Base-by-base conservation (phyloP, 2,113 vertebrate species). In the Misgurnus anguillicaudatus region DNA sequence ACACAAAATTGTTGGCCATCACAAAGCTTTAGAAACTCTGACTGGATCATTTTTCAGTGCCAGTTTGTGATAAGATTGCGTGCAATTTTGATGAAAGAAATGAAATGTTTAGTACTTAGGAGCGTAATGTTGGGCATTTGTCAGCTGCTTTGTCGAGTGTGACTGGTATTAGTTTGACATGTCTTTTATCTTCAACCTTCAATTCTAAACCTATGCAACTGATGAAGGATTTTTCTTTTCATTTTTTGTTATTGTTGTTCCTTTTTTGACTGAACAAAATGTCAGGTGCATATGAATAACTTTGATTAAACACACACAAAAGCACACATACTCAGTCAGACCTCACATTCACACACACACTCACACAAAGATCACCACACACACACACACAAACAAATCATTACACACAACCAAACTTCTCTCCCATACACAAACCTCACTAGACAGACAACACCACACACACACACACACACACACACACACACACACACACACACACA, bases 61-160 rank as follows among this genome's bases (percentile, higher is more conserved):
- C 53, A 6, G 17, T n/a, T n/a, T 57, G 53, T 7, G 53, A 2
- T 19, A 19, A 19, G 53, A 57, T 57, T n/a, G n/a, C 3, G 14
- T 17, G 3, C 5, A 62, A 58, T 17, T 10, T 38, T 24, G 67
- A 64, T 10, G 16, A 53, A 57, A 7, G 55, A 71, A 58, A 21
- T 14, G 24, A 16, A 7, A 31, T 55, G 16, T 57, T 75, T 82
- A 36, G 77, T 77, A 68, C 80, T 85, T 82, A 66, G 68, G 67
- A 51, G 39, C 9, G 41, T 24, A 74, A 51, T 79, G 80, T 61
- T 55, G 60, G 36, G 63, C 74, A 83, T 84, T 81, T 69, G 70
- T 85, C 81, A 79, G 42, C 69, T 63, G 53, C 62, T 42, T 62
- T 79, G 67, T 65, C 78, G 39, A 73, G 71, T 60, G 63, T 79